Percentiles rank a stretch among this genome's conserved stretches.
Evolutionary conservation across 1,140 invertebrate genomes (phyloP).

Genomic region (Oncopodura yosiiana): DNA sequence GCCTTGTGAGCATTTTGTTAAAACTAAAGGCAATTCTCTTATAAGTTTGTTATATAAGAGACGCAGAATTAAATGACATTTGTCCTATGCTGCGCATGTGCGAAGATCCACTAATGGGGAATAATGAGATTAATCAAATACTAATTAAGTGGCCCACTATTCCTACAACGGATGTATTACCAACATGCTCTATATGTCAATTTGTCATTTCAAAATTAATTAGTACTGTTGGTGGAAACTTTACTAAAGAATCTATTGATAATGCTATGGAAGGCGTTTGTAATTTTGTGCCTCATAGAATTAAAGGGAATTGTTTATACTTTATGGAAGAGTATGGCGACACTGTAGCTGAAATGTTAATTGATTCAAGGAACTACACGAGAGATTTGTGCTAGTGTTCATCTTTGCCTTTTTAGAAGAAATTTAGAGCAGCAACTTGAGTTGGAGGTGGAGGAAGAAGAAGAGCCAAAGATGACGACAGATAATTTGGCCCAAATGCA

Average conservation of each 20-base stretch:
- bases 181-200: constrained; percentile 62
- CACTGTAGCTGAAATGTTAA: constrained; percentile 64
- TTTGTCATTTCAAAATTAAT: constrained; percentile 54
- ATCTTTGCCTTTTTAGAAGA: constrained; percentile 39
- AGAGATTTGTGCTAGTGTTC: constrained; percentile 64
- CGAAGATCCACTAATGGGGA: too few relatives aligned
- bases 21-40: constrained; percentile 61
- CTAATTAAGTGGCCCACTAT: constrained; percentile 35
- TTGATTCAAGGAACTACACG: constrained; percentile 64
- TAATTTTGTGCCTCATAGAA: constrained; percentile 48
- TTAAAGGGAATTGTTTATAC: constrained; percentile 56
- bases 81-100: constrained; percentile 50
- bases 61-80: too few relatives aligned
- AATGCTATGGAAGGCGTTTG: constrained; percentile 62
- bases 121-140: too few relatives aligned
- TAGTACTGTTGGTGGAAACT: constrained; percentile 55
- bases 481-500: too few relatives aligned
- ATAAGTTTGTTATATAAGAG: constrained; percentile 62
- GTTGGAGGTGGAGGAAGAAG: too few relatives aligned
- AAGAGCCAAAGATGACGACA: too few relatives aligned
- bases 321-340: constrained; percentile 67
- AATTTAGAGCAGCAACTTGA: too few relatives aligned
- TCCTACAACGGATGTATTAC: too few relatives aligned
- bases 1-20: constrained; percentile 63
- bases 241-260: constrained; percentile 59